Percentiles rank a stretch among this genome's conserved stretches.
Conservation (phyloP, 1,140 invertebrate species). For the Telenomus remus region DNA sequence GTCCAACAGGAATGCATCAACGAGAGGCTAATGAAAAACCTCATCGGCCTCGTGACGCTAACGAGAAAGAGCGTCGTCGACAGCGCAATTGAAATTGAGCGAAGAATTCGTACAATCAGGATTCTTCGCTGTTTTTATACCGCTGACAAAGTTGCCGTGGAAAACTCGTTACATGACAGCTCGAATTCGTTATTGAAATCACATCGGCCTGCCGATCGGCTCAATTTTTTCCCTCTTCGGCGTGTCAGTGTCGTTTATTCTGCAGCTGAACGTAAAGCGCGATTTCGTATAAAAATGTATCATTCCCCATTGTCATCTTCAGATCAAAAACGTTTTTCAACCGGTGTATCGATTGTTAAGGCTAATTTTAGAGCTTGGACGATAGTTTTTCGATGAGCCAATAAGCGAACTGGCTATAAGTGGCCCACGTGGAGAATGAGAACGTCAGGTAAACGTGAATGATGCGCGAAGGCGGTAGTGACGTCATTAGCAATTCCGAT, state of each 20-base stretch:
- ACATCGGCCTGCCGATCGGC: neutral
- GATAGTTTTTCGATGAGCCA: constrained; percentile 35
- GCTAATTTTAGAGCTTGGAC: too few relatives aligned
- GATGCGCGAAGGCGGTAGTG: constrained; percentile 73
- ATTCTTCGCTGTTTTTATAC: constrained; percentile 26
- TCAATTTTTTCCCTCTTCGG: neutral
- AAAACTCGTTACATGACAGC: constrained; percentile 2
- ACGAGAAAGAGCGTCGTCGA: constrained; percentile 59
- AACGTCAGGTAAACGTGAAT: constrained; percentile 67
- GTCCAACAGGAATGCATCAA: constrained; percentile 58
- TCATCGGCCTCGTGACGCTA: constrained; percentile 59
- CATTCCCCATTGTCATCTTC: too few relatives aligned
- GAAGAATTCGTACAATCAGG: constrained; percentile 52
- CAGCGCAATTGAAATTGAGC: constrained; percentile 55
- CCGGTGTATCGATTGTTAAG: too few relatives aligned
- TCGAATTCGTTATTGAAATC: neutral
- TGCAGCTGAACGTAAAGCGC: too few relatives aligned
- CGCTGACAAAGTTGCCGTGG: neutral
- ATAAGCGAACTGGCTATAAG: constrained; percentile 39
- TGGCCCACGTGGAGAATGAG: constrained; percentile 47
- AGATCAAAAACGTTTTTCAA: too few relatives aligned
- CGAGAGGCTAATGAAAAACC: constrained; percentile 61
- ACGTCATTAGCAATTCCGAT: constrained; percentile 77
- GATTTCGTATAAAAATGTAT: too few relatives aligned
- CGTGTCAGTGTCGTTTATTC: neutral